phyloP scores from a whole-genome alignment of 2,888 invertebrate species.

The Creontiades dilutus region DNA sequence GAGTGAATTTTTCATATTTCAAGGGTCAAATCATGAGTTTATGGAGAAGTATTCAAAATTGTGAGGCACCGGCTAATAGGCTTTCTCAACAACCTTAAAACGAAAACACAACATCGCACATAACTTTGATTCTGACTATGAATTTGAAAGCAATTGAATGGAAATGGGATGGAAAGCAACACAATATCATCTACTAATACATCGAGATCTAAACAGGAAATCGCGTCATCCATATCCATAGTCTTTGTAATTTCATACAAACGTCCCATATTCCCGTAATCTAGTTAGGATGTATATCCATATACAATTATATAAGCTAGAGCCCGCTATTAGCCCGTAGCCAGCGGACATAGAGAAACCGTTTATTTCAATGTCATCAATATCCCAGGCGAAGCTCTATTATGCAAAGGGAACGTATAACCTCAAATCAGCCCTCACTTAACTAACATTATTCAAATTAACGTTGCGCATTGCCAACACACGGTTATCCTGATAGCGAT shows the following conservation, averaged over 20 bases:
- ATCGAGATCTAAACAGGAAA: not conserved
- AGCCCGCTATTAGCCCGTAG: not conserved
- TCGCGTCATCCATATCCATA: not conserved
- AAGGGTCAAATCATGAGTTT: too few species aligned
- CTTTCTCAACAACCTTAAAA: too few species aligned
- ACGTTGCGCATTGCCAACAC: slow-evolving; percentile 55
- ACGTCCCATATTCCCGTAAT: slow-evolving; percentile 35
- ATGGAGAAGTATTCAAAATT: too few species aligned
- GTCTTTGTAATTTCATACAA: not conserved
- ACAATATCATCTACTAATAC: too few species aligned
- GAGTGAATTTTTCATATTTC: too few species aligned
- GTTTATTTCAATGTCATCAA: slow-evolving; percentile 56
- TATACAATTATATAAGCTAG: slow-evolving; percentile 36
- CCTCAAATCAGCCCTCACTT: slow-evolving; percentile 64
- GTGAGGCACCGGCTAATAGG: too few species aligned
- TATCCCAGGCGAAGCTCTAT: slow-evolving; percentile 32
- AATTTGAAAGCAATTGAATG: too few species aligned
- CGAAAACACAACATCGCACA: too few species aligned
- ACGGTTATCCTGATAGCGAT: not conserved
- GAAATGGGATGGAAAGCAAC: too few species aligned
- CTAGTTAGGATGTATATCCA: not conserved
- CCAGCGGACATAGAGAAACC: slow-evolving; percentile 14
- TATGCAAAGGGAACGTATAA: slow-evolving; percentile 64
- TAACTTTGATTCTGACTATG: too few species aligned
- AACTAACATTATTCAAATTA: slow-evolving; percentile 70